phyloP scores from a whole-genome alignment of 2,797 vertebrate genomes.

The Chromobotia macracanthus region DNA sequence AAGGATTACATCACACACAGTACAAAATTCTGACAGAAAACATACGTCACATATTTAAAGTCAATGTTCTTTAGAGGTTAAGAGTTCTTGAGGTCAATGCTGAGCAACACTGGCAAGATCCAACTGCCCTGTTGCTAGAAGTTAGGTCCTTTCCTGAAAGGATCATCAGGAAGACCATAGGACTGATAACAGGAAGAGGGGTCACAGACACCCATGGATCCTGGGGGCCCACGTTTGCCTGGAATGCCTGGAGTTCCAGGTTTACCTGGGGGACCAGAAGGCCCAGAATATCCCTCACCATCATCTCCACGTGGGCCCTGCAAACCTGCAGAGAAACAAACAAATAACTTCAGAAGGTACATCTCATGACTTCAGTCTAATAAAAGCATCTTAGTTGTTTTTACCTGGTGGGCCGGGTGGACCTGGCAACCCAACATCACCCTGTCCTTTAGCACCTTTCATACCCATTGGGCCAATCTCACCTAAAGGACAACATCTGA shows the following conservation, averaged over 20 bases:
- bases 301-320: constrained; percentile 67
- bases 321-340: constrained; percentile 55
- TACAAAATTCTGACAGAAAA: constrained; percentile 11
- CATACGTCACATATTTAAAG: constrained; percentile 20
- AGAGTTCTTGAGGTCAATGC: constrained; percentile 38
- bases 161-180: constrained; percentile 59
- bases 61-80: constrained; percentile 31
- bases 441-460: constrained; percentile 69
- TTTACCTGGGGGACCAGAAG: constrained; percentile 67
- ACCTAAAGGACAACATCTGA: constrained; percentile 54
- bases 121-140: constrained; percentile 56
- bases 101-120: constrained; percentile 4
- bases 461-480: constrained; percentile 65
- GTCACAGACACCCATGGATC: constrained; percentile 67
- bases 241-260: constrained; percentile 64
- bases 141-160: constrained; percentile 71
- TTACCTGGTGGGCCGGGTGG: constrained; percentile 68
- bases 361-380: neutral
- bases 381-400: neutral
- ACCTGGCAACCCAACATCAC: constrained; percentile 63
- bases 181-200: constrained; percentile 67
- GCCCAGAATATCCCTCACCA: constrained; percentile 66
- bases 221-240: constrained; percentile 69
- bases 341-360: neutral
- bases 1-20: constrained; percentile 5